Conservation (phyloP, 2,888 invertebrate species). For the Antitype chi region DNA sequence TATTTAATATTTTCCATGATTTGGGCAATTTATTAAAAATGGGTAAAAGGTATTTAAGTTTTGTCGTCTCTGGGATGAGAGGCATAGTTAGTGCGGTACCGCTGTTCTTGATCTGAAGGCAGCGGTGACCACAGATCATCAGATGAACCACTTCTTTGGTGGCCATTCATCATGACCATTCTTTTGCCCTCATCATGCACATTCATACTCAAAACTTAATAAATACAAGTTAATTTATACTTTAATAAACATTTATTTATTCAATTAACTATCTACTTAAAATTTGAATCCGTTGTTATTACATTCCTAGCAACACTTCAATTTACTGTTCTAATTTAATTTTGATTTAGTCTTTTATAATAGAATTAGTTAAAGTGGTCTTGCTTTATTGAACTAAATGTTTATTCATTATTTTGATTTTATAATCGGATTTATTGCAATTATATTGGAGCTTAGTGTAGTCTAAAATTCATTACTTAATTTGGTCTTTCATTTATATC, state of each 20-base stretch:
- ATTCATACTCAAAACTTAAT: not conserved
- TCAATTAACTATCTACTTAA: not conserved
- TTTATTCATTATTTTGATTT: slow-evolving; percentile 19
- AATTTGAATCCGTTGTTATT: not conserved
- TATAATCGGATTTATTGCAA: slow-evolving; percentile 10
- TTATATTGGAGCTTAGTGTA: not conserved
- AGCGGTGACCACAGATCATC: not conserved
- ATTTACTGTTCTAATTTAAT: slow-evolving; percentile 31
- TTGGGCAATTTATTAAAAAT: too few species aligned
- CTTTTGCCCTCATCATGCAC: not conserved
- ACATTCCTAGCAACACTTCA: slow-evolving; percentile 3
- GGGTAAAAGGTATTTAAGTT: not conserved
- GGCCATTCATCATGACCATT: not conserved
- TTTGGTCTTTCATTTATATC: not conserved
- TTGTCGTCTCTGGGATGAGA: not conserved
- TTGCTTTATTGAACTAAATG: slow-evolving; percentile 11
- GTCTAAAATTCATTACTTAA: not conserved
- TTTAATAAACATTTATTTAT: slow-evolving; percentile 8
- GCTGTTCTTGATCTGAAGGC: too few species aligned
- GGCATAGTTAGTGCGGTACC: too few species aligned
- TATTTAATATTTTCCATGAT: too few species aligned
- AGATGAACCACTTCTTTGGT: not conserved
- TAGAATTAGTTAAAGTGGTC: slow-evolving; percentile 7
- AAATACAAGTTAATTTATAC: not conserved
- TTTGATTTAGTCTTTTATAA: slow-evolving; percentile 21